Conservation (phyloP, 2,113 vertebrate genomes). For the human (Homo sapiens) region GRCh38 chr13:95618001-95618500, state of each 20-base stretch:
- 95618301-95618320: background rate
- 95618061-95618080: background rate
- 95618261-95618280: background rate
- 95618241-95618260: background rate
- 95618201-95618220: background rate
- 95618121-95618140: background rate
- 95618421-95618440: background rate
- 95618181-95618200: background rate
- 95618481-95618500: background rate
- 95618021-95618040: background rate
- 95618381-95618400: background rate
- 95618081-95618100: background rate
- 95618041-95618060: background rate
- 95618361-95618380: background rate
- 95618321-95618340: background rate
- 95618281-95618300: too few relatives aligned
- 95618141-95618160: background rate
- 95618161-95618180: background rate
- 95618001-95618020: background rate
- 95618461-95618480: background rate
- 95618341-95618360: background rate
- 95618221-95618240: background rate
- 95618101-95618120: background rate
- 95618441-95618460: background rate
- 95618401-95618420: background rate